Conservation (phyloP, 2,797 vertebrate species). For the Lerista edwardsae region DNA sequence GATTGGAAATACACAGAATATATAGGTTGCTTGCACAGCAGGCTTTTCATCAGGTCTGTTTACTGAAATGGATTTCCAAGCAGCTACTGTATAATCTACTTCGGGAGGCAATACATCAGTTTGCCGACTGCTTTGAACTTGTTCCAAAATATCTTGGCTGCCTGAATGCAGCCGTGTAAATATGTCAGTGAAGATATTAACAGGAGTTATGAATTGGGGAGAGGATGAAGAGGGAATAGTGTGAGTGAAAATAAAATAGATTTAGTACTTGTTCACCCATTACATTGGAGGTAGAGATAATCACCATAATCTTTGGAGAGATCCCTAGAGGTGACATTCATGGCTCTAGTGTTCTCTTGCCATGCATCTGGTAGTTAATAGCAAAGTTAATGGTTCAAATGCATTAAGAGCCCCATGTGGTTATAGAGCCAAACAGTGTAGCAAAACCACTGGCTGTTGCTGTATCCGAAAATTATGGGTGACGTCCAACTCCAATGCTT, state of each 20-base stretch:
- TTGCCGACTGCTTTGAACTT: slow-evolving; percentile 22
- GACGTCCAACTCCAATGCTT: neutral
- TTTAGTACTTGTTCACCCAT: slow-evolving; percentile 24
- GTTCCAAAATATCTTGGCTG: slow-evolving; percentile 37
- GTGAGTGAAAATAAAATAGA: slow-evolving; percentile 34
- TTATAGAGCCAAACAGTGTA: neutral
- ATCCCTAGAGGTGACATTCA: neutral
- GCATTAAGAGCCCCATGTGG: neutral
- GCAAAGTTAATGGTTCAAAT: neutral
- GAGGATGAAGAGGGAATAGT: slow-evolving; percentile 1
- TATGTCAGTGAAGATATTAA: slow-evolving; percentile 29
- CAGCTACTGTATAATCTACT: slow-evolving; percentile 39
- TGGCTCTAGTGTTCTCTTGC: neutral
- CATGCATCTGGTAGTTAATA: neutral
- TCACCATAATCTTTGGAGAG: neutral
- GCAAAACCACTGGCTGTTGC: neutral
- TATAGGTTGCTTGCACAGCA: slow-evolving; percentile 35
- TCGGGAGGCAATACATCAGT: slow-evolving; percentile 33
- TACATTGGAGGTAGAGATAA: slow-evolving; percentile 1
- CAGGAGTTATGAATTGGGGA: slow-evolving; percentile 27
- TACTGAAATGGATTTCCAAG: slow-evolving; percentile 39
- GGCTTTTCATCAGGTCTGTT: slow-evolving; percentile 32
- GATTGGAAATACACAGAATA: slow-evolving; percentile 23
- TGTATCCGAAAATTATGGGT: neutral
- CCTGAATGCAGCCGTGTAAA: slow-evolving; percentile 25